phyloP scores from a whole-genome alignment of 2,888 invertebrate genomes.

The Drosophila colorata region DNA sequence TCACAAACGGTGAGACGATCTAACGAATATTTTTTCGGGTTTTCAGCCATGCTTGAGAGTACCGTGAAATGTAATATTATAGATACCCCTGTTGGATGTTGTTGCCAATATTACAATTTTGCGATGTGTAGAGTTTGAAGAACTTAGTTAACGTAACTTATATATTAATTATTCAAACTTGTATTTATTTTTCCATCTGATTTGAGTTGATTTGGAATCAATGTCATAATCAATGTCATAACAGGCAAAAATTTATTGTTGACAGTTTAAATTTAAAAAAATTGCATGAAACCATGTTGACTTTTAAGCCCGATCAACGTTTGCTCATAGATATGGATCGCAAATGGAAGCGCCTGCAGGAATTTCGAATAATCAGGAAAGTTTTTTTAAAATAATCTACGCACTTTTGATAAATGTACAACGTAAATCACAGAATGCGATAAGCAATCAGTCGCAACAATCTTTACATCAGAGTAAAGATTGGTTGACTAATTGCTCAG shows the following conservation, averaged over 20 bases:
- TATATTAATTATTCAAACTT: not conserved
- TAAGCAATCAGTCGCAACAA: not conserved
- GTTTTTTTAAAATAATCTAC: constrained; percentile 21
- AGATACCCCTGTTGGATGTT: too few relatives aligned
- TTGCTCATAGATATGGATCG: not conserved
- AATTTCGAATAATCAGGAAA: constrained; percentile 1
- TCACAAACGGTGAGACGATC: too few relatives aligned
- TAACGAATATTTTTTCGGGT: too few relatives aligned
- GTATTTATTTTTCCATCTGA: not conserved
- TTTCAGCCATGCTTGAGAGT: too few relatives aligned
- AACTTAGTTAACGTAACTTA: not conserved
- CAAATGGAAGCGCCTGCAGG: not conserved
- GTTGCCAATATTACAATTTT: too few relatives aligned
- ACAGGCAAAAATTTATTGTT: constrained; percentile 12
- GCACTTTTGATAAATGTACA: constrained; percentile 4
- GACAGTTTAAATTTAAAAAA: constrained; percentile 11
- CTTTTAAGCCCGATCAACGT: not conserved
- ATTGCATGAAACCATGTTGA: constrained; percentile 1
- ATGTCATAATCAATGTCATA: constrained; percentile 17
- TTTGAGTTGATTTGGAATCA: constrained; percentile 9
- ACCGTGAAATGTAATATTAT: too few relatives aligned
- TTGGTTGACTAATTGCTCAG: constrained; percentile 16
- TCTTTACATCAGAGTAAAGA: constrained; percentile 11
- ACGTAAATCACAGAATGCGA: not conserved
- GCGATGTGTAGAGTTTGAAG: too few relatives aligned